Percentiles rank a stretch among this genome's conserved stretches.
These are phyloP conservation scores for Megatriorchis doriae DNA, from an alignment of 2,113 vertebrate genomes.

Conservation along the genomic window DNA sequence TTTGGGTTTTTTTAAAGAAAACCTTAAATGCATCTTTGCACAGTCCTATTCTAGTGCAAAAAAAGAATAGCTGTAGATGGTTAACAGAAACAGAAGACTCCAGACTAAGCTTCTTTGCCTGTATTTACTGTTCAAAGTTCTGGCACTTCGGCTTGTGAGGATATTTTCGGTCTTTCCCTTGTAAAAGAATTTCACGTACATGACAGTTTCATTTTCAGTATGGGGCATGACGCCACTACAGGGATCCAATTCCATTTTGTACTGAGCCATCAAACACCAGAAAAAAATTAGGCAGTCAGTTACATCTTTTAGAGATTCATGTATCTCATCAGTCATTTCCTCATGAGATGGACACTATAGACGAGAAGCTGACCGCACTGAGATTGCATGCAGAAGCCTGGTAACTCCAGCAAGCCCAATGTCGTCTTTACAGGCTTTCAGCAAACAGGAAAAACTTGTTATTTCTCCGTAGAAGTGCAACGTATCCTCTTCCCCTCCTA, in stretches of 20 bases:
- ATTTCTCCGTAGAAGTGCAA: neutral
- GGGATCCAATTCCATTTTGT: neutral
- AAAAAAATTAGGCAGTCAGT: neutral
- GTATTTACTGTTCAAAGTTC: neutral
- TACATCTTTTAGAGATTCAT: neutral
- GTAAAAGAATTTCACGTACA: neutral
- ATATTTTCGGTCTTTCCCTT: neutral
- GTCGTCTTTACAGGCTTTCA: neutral
- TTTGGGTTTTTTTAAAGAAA: neutral
- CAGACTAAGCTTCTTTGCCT: neutral
- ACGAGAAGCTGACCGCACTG: neutral
- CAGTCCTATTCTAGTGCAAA: neutral
- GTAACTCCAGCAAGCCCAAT: neutral
- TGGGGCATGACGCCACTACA: neutral
- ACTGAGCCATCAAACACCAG: neutral
- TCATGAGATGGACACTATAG: rapidly evolving
- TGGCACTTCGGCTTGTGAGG: neutral
- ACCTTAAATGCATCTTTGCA: neutral
- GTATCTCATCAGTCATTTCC: neutral
- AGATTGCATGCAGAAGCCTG: rapidly evolving
- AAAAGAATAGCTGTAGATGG: neutral
- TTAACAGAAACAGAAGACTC: neutral
- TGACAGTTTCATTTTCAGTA: neutral
- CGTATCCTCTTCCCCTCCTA: neutral
- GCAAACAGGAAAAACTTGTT: neutral